These are phyloP conservation scores for Scolopax bukidnonensis DNA, from an alignment of 2,797 vertebrate genomes.

Conservation along the genomic window DNA sequence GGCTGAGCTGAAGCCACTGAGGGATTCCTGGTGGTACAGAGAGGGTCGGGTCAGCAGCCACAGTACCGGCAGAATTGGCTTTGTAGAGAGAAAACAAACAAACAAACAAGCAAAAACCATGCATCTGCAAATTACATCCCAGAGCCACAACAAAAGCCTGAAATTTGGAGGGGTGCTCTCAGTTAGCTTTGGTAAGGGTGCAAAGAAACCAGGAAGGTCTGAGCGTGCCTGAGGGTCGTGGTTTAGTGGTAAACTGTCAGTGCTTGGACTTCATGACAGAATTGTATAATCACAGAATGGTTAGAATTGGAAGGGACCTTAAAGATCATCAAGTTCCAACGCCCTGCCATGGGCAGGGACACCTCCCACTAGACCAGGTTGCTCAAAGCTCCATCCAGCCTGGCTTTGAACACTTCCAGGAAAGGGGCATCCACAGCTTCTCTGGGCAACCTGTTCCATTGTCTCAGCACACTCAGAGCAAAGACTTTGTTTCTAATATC, in stretches of 20 bases:
- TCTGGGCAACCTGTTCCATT: too few relatives aligned
- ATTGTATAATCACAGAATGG: too few relatives aligned
- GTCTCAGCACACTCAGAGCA: too few relatives aligned
- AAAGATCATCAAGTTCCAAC: too few relatives aligned
- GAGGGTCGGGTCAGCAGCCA: not conserved
- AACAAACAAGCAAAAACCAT: not conserved
- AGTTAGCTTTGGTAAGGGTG: not conserved
- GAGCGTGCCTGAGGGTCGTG: not conserved
- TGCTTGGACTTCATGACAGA: not conserved
- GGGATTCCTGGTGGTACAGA: rapidly evolving
- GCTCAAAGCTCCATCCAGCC: too few relatives aligned
- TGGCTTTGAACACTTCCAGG: too few relatives aligned
- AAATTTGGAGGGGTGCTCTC: not conserved
- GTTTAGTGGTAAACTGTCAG: not conserved
- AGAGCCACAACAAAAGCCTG: not conserved
- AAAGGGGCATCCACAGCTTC: too few relatives aligned
- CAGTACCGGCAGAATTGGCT: not conserved
- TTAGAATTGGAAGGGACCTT: too few relatives aligned
- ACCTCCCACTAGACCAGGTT: too few relatives aligned
- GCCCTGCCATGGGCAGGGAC: too few relatives aligned
- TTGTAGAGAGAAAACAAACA: not conserved
- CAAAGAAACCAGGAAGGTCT: not conserved
- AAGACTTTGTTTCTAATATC: too few relatives aligned
- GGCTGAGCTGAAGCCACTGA: not conserved
- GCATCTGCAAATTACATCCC: not conserved